phyloP scores from a whole-genome alignment of 2,888 invertebrate species.

The Chloroclystis v-ata region DNA sequence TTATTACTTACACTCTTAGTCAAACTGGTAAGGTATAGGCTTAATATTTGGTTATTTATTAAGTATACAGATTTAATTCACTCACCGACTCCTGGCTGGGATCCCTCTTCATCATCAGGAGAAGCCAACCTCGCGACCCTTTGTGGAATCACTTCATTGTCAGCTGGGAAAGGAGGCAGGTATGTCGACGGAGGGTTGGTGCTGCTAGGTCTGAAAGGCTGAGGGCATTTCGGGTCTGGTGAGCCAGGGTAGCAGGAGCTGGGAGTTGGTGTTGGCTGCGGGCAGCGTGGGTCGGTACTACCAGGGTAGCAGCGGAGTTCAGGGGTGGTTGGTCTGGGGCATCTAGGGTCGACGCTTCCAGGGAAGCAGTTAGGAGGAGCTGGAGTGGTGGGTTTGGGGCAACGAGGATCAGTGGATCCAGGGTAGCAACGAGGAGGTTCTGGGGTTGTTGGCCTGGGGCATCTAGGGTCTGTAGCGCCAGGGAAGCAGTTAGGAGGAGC shows the following conservation, averaged over 20 bases:
- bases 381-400: slow-evolving; percentile 26
- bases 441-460: slow-evolving; percentile 25
- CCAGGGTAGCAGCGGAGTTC: slow-evolving; percentile 16
- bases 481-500: slow-evolving; percentile 24
- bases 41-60: no score
- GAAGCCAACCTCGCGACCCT: slow-evolving; percentile 47
- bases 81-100: slow-evolving; percentile 55
- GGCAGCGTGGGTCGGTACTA: slow-evolving; percentile 16
- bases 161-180: slow-evolving; percentile 65
- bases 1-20: no score
- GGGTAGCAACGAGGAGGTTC: slow-evolving; percentile 26
- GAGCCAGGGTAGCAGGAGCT: slow-evolving; percentile 29
- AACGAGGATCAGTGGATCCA: slow-evolving; percentile 28
- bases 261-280: slow-evolving; percentile 32
- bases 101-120: slow-evolving; percentile 49
- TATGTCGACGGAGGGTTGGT: slow-evolving; percentile 68
- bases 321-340: slow-evolving; percentile 15
- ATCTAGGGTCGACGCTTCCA: slow-evolving; percentile 24
- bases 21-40: no score
- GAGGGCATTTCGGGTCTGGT: slow-evolving; percentile 53
- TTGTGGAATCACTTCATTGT: slow-evolving; percentile 56
- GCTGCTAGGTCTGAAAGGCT: slow-evolving; percentile 64
- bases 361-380: slow-evolving; percentile 27
- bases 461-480: slow-evolving; percentile 5
- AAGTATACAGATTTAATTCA: no score